Base-by-base conservation (phyloP, 2,113 vertebrate genomes). In the Sebastes fasciatus region DNA sequence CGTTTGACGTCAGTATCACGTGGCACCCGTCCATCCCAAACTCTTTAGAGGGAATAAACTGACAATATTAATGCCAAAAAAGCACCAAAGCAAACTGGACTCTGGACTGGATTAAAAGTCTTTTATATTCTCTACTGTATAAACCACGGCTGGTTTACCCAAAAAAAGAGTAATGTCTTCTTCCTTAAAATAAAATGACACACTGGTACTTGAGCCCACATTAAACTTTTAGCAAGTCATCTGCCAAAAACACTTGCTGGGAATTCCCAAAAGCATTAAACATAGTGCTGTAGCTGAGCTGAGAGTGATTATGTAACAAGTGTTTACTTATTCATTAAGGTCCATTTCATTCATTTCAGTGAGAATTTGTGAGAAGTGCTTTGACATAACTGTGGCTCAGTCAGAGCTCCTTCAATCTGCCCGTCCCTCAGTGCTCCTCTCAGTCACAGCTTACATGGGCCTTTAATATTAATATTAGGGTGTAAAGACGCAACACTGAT, bases 281-380 rank as follows among this genome's bases (percentile, higher is more conserved):
- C 5, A 1, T 6, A 43, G 62, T 11, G 8, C 80, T 63, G 65
- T 42, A 60, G 76, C 67, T 13, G 69, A 75, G 78, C 43, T 12
- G 43, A 76, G 23, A 43, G 77, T 0, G 0, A 52, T 91, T 85
- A 85, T 78, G 45, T 72, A 88, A 88, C 65, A 8, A 26, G 16
- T 14, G 14, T 60, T 76, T 49, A 83, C 78, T 86, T 73, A 86
- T 82, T 90, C 73, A 88, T 75, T 75, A 26, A 65, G 79, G 62
- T 61, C 60, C 0, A 45, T 40, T 75, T 84, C 26, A 63, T 79
- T 79, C 51, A 76, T 63, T 74, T 81, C 45, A 81, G 5, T 55
- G 76, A 75, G 76, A 58, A 57, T 65, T 73, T 71, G 84, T 67
- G 1, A 71, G 65, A 65, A 77, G 62, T 80, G 26, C 9, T 14